Evolutionary conservation across 2,113 vertebrate species (phyloP), one percentile per base, ranked within the genome.

Genomic region (Otis tarda): DNA sequence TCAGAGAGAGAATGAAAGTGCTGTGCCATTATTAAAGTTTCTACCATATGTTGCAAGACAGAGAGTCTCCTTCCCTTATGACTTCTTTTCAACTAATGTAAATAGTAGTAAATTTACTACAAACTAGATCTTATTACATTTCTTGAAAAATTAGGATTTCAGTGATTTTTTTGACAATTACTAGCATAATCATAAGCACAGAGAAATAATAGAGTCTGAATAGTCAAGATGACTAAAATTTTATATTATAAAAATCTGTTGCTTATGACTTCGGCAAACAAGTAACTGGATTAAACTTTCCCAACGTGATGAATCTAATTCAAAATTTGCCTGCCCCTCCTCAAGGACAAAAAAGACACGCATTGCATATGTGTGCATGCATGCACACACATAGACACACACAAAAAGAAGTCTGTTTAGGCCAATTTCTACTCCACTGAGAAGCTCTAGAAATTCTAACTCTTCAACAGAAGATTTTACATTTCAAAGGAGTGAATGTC

Each of bases 401-500:
- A 25, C 0, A 1, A 57, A 35, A 87, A 68, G 25, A 30, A 75
- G 25, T 16, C 8, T 8, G 23, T 12, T 43, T 23, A 76, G 30
- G 50, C 16, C 35, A 53, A 73, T n/a, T 83, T 83, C 59, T 93
- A 3, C 13, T 80, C 76, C 33, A 39, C 45, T 76, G 41, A 30
- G 35, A 90, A 90, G 18, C 21, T 74, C 61, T 71, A 85, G 21
- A 60, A 83, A 73, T 65, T 79, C 16, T 47, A 82, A 60, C 5
- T 14, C 57, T 49, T 68, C 33, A 91, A 18, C 19, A 87, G 43
- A 79, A 63, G 33, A 52, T 14, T 85, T 90, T 76, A 79, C 8
- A 93, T 90, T 64, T 93, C 75, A 91, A 95, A 90, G 45, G 28
- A 63, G 14, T 5, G 43, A 87, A 69, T 27, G 37, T 23, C 63